Evolutionary conservation across 2,113 vertebrate genomes (phyloP).

Genomic region (Miniopterus natalensis): DNA sequence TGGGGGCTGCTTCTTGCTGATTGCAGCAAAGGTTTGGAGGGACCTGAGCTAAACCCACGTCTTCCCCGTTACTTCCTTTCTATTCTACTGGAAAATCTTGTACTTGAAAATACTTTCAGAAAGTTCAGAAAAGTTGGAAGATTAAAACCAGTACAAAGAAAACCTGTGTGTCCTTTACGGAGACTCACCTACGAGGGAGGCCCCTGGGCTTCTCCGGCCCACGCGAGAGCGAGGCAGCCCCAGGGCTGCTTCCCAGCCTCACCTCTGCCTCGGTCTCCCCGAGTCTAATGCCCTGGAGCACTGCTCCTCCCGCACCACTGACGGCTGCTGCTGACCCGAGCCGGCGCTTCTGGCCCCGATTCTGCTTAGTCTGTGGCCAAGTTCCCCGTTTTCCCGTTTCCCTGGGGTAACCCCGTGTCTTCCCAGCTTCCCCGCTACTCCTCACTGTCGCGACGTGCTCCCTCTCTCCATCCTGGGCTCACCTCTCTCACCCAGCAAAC

Average conservation of each 20-base stretch:
- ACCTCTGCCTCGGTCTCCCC: too few species aligned
- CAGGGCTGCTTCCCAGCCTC: too few species aligned
- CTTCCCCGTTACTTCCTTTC: not conserved
- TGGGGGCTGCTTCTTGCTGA: not conserved
- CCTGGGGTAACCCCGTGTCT: too few species aligned
- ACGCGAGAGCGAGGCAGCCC: too few species aligned
- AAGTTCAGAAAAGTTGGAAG: not conserved
- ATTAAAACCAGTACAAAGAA: not conserved
- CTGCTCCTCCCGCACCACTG: not conserved
- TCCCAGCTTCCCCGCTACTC: not conserved
- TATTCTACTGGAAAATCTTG: not conserved
- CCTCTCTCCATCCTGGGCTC: not conserved
- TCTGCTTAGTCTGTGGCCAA: not conserved
- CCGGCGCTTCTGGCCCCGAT: not conserved
- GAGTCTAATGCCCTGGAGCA: not conserved
- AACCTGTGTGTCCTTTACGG: not conserved
- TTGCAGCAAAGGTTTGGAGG: not conserved
- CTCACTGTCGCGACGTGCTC: not conserved
- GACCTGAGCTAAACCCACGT: not conserved
- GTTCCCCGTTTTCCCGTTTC: not conserved
- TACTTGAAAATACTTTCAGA: not conserved
- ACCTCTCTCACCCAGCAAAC: not conserved
- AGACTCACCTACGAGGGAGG: not conserved
- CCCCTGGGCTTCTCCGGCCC: too few species aligned
- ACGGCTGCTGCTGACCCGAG: not conserved